Conservation (phyloP, 2,113 vertebrate species). For the Rhea americana region DNA sequence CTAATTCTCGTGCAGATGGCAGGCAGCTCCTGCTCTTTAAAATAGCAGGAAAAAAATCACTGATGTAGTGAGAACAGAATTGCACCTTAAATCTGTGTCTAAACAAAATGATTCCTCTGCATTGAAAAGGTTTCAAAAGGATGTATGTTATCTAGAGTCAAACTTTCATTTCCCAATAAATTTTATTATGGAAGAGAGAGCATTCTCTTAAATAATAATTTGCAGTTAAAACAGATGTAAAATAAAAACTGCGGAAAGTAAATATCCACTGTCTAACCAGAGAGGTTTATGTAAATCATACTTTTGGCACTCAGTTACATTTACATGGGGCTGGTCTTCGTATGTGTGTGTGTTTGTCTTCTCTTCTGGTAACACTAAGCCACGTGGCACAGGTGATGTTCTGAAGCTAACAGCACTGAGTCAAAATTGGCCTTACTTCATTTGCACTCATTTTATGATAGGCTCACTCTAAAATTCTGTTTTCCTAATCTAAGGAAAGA, state of each 20-base stretch:
- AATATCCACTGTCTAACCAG: neutral
- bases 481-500: constrained; percentile 4
- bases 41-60: neutral
- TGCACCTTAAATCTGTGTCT: neutral
- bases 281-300: neutral
- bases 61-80: neutral
- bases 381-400: neutral
- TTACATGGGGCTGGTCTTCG: neutral
- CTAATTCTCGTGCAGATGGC: neutral
- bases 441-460: neutral
- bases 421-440: neutral
- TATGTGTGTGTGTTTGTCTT: neutral
- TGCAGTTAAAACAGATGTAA: neutral
- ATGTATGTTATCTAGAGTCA: neutral
- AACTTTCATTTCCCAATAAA: neutral
- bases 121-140: neutral
- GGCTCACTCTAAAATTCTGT: neutral
- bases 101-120: neutral
- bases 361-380: neutral
- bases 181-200: neutral
- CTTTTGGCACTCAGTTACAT: neutral
- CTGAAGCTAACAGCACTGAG: neutral
- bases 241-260: neutral
- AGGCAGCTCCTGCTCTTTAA: neutral
- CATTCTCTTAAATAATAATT: neutral